Base-by-base conservation (phyloP, 2,113 vertebrate genomes). In the Microcebus griseorufus region DNA sequence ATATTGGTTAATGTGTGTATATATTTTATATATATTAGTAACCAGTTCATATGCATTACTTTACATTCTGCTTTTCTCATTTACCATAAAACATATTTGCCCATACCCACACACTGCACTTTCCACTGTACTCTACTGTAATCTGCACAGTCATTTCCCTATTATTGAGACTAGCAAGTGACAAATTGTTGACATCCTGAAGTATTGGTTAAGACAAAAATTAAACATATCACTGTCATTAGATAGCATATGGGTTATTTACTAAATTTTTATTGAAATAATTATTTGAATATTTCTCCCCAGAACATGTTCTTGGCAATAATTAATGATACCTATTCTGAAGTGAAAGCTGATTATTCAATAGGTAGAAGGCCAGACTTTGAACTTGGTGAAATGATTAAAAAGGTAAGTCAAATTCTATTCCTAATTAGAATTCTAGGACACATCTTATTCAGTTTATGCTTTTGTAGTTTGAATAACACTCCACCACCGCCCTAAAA, bases 271-370 rank as follows among this genome's bases (percentile, higher is more conserved):
- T 95, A 96, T 72, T 95, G 22, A 78, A 90, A 96, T 80, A 92
- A 73, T 39, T 93, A 22, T 53, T 86, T 96, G 51, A 88, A 39
- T 96, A 92, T 76, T 98, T 97, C 92, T 95, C 48, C 88, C 34
- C 96, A 99, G 98, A 99, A 98, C 89, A 97, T 99, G 98, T 98
- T 98, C 91, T 96, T 99, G 98, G 98, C 98, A 51, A 98, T 99
- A 93, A 98, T 99, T 97, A 98, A 98, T 16, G 96, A 98, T 69
- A 98, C 98, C 75, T 99, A 99, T 82, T 97, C 98, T 37, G 98
- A 98, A 98, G 98, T 98, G 90, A 98, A 98, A 98, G 98, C 98
- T 87, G 98, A 98, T 69, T 98, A 98, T 86, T 83, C 98, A 75
- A 60, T 94, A 95, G 96, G 94, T 79, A 97, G 96, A 53, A 90